phyloP scores from a whole-genome alignment of 2,888 invertebrate genomes.

The Callosobruchus maculatus region DNA sequence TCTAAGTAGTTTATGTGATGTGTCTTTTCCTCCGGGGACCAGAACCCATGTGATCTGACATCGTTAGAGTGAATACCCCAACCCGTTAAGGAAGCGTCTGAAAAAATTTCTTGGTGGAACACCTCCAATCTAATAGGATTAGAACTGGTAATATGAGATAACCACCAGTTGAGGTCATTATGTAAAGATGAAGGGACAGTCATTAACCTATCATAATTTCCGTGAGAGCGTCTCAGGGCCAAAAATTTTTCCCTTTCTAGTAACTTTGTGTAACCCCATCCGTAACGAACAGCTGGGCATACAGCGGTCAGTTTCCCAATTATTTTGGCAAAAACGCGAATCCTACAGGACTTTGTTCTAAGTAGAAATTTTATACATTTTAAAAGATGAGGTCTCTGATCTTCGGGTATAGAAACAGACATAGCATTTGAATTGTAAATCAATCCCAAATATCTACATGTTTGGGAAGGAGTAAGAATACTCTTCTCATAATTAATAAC shows the following conservation, averaged over 20 bases:
- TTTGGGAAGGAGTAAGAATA: conserved; percentile 11
- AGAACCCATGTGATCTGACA: background rate
- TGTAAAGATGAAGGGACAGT: conserved; percentile 6
- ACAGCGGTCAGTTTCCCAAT: conserved; percentile 8
- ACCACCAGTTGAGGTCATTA: conserved; percentile 27
- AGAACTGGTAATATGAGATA: conserved; percentile 7
- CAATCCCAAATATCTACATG: conserved; percentile 19
- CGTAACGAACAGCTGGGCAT: conserved; percentile 12
- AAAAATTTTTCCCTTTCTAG: conserved; percentile 18
- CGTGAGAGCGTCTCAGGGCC: conserved; percentile 13
- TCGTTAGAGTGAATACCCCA: conserved; percentile 1
- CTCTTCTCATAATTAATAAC: conserved; percentile 20
- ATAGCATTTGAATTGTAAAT: conserved; percentile 15
- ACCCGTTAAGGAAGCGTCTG: background rate
- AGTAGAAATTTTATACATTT: conserved; percentile 1
- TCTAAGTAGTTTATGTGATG: conserved; percentile 6
- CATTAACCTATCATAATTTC: conserved; percentile 17
- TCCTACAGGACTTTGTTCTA: conserved; percentile 4
- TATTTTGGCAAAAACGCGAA: conserved; percentile 8
- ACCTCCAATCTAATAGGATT: conserved; percentile 7
- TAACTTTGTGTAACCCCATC: conserved; percentile 16
- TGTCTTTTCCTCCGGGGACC: background rate
- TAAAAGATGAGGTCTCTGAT: conserved; percentile 2
- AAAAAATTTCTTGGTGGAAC: conserved; percentile 4
- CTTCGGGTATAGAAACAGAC: conserved; percentile 4